phyloP scores from a whole-genome alignment of 2,113 vertebrate species.

The Neolamprologus cancellatus region DNA sequence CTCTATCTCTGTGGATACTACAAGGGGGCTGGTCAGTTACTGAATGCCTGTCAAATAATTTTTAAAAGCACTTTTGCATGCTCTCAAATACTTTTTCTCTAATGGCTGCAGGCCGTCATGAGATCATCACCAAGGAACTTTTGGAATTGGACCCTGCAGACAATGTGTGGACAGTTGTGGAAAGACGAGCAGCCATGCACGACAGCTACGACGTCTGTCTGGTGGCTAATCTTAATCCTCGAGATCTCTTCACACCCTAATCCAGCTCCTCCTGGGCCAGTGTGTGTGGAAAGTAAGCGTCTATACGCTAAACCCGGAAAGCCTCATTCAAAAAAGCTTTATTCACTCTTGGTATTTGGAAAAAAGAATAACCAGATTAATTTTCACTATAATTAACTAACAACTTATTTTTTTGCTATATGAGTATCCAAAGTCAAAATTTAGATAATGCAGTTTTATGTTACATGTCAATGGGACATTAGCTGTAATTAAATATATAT shows the following conservation, averaged over 20 bases:
- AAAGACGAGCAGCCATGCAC: slow-evolving; percentile 80
- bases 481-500: neutral
- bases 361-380: neutral
- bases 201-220: slow-evolving; percentile 88
- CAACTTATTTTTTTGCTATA: neutral
- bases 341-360: neutral
- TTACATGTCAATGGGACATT: neutral
- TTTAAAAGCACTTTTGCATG: neutral
- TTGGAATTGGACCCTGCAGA: slow-evolving; percentile 83
- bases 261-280: slow-evolving; percentile 43
- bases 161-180: slow-evolving; percentile 84
- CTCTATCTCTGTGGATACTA: slow-evolving; percentile 88
- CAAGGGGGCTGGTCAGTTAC: slow-evolving; percentile 79
- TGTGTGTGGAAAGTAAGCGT: neutral
- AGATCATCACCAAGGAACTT: slow-evolving; percentile 89
- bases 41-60: neutral
- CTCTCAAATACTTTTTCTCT: neutral
- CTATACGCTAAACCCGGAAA: neutral
- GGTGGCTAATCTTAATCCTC: slow-evolving; percentile 84
- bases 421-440: neutral
- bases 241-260: slow-evolving; percentile 79
- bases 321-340: neutral
- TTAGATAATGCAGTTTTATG: neutral
- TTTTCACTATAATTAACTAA: neutral
- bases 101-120: slow-evolving; percentile 78